phyloP scores from a whole-genome alignment of 1,140 invertebrate species.

The Choristoneura fumiferana region DNA sequence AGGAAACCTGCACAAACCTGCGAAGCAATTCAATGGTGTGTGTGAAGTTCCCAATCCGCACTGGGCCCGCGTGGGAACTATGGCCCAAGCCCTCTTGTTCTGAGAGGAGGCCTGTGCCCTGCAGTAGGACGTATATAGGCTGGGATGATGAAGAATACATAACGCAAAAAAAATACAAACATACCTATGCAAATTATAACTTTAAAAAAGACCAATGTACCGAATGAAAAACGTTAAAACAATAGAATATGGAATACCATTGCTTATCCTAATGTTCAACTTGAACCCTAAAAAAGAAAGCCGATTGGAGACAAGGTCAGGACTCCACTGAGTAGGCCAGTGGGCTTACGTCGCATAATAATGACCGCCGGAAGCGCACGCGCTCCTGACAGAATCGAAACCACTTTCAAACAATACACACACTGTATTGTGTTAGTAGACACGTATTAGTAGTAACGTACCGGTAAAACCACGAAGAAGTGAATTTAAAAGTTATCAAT shows the following conservation, averaged over 20 bases:
- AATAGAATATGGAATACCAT: background rate
- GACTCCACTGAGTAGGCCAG: conserved; percentile 31
- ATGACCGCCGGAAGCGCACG: conserved; percentile 3
- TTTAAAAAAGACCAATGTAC: background rate
- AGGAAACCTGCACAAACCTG: no score
- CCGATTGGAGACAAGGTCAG: conserved; percentile 23
- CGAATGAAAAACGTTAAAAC: background rate
- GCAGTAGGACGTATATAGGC: no score
- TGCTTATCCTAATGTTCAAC: background rate
- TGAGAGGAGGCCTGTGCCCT: no score
- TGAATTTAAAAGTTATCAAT: background rate
- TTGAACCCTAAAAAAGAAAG: conserved; percentile 17
- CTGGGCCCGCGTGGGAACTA: no score
- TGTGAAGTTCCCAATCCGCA: no score
- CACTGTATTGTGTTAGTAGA: background rate
- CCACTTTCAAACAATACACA: conserved; percentile 16
- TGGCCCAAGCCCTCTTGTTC: no score
- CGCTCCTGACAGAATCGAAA: background rate
- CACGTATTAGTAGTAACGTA: background rate
- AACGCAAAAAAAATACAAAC: no score
- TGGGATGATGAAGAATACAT: no score
- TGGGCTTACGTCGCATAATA: conserved; percentile 26
- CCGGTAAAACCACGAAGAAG: background rate
- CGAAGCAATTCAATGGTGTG: no score
- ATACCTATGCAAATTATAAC: no score